These are phyloP conservation scores for Heliocidaris tuberculata DNA, from an alignment of 35 echinoderm and acorn worm genomes.

Conservation along the genomic window DNA sequence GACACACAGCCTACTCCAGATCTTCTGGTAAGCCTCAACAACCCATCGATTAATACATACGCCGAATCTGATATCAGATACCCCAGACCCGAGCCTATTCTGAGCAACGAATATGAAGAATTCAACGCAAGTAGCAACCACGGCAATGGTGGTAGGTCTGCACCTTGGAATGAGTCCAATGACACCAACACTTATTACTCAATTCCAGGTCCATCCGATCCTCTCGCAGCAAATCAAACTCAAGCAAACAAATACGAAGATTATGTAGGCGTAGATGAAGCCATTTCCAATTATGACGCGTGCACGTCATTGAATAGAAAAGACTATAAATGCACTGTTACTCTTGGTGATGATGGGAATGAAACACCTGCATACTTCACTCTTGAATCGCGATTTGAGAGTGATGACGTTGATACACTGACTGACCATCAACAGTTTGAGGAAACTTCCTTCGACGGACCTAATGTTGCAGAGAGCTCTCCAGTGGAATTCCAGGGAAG, in stretches of 20 bases:
- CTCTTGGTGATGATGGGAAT: not conserved
- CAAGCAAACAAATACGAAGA: not conserved
- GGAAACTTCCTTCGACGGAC: not conserved
- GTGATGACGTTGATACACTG: not conserved
- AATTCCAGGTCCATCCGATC: not conserved
- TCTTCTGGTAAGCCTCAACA: not conserved
- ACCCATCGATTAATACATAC: not conserved
- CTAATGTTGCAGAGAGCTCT: not conserved
- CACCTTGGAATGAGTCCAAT: not conserved
- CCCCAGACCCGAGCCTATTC: not conserved
- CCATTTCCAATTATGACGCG: not conserved
- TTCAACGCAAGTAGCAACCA: not conserved
- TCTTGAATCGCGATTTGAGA: not conserved
- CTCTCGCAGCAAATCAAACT: not conserved
- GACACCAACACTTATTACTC: not conserved
- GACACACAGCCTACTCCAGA: not conserved
- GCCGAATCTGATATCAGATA: not conserved
- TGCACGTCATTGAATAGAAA: not conserved
- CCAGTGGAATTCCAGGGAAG: not conserved
- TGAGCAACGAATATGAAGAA: not conserved
- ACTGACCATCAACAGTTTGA: not conserved
- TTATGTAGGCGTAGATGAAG: not conserved
- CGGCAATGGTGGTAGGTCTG: not conserved
- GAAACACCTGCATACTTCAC: not conserved
- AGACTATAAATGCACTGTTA: not conserved